Evolutionary conservation across 2,797 vertebrate genomes (phyloP), one percentile per base, ranked within the genome.

Genomic region (Acanthurus lineatus): DNA sequence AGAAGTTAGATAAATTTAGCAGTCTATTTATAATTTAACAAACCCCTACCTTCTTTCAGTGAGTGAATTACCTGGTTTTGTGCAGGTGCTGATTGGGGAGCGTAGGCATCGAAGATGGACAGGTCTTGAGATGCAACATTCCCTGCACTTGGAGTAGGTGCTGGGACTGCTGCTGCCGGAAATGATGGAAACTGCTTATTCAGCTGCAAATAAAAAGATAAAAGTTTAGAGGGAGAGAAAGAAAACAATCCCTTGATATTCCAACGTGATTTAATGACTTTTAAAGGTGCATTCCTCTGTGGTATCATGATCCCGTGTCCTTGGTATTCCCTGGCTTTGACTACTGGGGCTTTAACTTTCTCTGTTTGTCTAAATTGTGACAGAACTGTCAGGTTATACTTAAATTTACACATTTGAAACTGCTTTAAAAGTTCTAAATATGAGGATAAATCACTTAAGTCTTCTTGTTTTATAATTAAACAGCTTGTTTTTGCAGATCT

Each of bases 91-190:
- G 93, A 69, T 15, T 87, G 5, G 0, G 94, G 93, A 32, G 94
- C 90, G 0, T 90, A 94, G 14, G 92, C 86, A 52, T 96, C 95
- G 22, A 96, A 96, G 84, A 95, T 92, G 44, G 94, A 89, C 54
- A 96, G 79, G 76, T 96, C 95, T 2, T 89, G 20, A 5, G 87
- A 11, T 0, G 89, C 81, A 10, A 69, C 90, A 79, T 91, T 92
- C 86, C 89, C 94, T 44, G 76, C 77, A 65, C 75, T 88, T 10
- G 86, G 48, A 47, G 87, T 1, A 16, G 70, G 66, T 38, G 88
- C 79, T 58, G 91, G 8, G 35, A 62, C 38, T 76, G 49, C 77
- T 22, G 69, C 62, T 77, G 4, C 87, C 59, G 90, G 69, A 19
- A 87, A 69, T 0, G 79, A 79, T 48, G 89, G 62, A 22, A 71